Evolutionary conservation across 2,113 vertebrate genomes (phyloP).

Genomic region (Sphyrna mokarran): DNA sequence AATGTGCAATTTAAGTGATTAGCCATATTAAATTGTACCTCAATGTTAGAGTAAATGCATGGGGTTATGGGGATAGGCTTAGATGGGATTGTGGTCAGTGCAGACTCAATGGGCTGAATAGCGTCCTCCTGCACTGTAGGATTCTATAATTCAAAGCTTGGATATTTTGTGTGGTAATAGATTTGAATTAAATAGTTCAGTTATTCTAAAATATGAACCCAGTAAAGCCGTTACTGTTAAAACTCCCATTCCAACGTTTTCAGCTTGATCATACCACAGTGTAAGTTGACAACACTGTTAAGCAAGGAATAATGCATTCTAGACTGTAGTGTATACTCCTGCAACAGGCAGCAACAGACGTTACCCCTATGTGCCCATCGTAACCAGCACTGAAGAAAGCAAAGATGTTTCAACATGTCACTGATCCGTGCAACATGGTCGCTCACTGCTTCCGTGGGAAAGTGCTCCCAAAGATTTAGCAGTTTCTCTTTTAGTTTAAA

Average conservation of each 20-base stretch:
- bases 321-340: background rate
- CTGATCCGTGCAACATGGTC: background rate
- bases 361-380: background rate
- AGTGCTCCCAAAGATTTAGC: background rate
- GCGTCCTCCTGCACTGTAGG: too few species aligned
- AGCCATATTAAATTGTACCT: too few species aligned
- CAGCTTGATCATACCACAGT: background rate
- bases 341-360: background rate
- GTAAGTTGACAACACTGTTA: background rate
- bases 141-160: background rate
- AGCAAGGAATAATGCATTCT: background rate
- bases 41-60: too few species aligned
- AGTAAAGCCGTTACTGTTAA: background rate
- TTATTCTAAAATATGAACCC: background rate
- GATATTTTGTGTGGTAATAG: background rate
- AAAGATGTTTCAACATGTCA: background rate
- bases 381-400: background rate
- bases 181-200: background rate
- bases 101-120: too few species aligned
- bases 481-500: background rate
- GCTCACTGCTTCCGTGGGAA: background rate
- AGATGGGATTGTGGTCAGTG: too few species aligned
- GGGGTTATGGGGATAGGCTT: too few species aligned
- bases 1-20: too few species aligned
- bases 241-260: background rate